These are phyloP conservation scores for Vollenhovia emeryi DNA, from an alignment of 1,140 invertebrate species.

Conservation along the genomic window DNA sequence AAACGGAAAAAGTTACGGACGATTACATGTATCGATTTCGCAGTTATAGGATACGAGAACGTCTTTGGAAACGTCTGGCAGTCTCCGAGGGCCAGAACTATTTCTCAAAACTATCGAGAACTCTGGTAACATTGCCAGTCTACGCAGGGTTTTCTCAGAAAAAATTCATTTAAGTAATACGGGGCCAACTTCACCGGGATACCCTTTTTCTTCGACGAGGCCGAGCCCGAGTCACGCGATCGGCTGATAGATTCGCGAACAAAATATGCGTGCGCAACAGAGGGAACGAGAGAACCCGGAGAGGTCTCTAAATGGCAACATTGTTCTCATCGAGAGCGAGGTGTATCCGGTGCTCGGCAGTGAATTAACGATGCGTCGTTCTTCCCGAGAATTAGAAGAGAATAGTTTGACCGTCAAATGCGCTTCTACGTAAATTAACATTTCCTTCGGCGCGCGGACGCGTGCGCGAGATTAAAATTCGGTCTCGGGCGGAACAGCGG, in stretches of 20 bases:
- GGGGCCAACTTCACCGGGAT: too few relatives aligned
- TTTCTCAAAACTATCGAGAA: too few relatives aligned
- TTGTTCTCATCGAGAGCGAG: neutral
- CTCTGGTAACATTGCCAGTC: too few relatives aligned
- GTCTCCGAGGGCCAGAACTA: too few relatives aligned
- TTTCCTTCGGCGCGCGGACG: neutral
- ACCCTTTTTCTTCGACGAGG: neutral
- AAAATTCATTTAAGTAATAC: too few relatives aligned
- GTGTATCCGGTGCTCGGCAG: neutral
- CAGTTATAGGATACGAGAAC: too few relatives aligned
- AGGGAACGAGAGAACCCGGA: neutral
- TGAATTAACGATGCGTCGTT: neutral
- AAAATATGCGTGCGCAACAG: neutral
- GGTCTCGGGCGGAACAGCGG: neutral
- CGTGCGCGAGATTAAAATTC: neutral
- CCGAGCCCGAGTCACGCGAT: slow-evolving; percentile 54
- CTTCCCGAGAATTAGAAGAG: neutral
- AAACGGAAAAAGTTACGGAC: too few relatives aligned
- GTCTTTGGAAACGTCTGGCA: too few relatives aligned
- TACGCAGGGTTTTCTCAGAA: too few relatives aligned
- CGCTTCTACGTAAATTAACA: neutral
- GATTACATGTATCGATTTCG: too few relatives aligned
- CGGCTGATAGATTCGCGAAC: slow-evolving; percentile 26
- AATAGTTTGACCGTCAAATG: neutral
- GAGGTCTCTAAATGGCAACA: neutral